Percentiles rank a stretch among this genome's conserved stretches.
These are phyloP conservation scores for Homarus americanus DNA, from an alignment of 1,140 invertebrate genomes.

Conservation along the genomic window DNA sequence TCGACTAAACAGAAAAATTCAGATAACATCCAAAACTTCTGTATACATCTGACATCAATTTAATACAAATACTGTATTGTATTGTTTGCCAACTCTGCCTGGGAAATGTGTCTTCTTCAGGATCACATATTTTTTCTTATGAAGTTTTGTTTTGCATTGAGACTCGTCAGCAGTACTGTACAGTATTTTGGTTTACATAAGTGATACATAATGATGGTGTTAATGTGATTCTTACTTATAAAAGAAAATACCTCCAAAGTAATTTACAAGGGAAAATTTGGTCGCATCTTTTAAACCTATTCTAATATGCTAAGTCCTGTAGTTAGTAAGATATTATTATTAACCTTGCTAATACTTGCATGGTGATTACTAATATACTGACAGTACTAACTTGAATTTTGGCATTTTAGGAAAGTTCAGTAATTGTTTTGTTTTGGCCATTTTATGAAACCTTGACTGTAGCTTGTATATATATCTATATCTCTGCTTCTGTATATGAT, in stretches of 20 bases:
- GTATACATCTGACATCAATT: no score
- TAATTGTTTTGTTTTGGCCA: neutral
- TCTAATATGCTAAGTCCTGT: constrained; percentile 19
- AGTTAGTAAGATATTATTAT: constrained; percentile 23
- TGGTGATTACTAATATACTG: constrained; percentile 56
- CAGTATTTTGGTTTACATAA: no score
- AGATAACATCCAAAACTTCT: no score
- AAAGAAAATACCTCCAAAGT: neutral
- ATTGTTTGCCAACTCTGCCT: no score
- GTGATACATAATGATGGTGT: no score
- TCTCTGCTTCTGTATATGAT: neutral
- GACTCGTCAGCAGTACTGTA: no score
- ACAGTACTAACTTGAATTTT: constrained; percentile 17
- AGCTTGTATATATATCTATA: neutral
- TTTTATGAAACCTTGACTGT: neutral
- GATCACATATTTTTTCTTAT: no score
- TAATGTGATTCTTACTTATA: no score
- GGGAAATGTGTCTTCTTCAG: no score
- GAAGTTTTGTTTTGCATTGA: no score
- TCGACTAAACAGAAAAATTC: no score
- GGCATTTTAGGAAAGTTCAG: neutral
- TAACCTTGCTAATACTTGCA: constrained; percentile 30
- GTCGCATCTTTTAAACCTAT: neutral
- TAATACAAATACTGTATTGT: no score
- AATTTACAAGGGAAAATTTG: constrained; percentile 1